A percentile compares a stretch with the other conserved stretches of the same genome.
phyloP scores from a whole-genome alignment of 37 sponge, comb jelly and placozoan genomes.

The Halisarca cf. caerulea region DNA sequence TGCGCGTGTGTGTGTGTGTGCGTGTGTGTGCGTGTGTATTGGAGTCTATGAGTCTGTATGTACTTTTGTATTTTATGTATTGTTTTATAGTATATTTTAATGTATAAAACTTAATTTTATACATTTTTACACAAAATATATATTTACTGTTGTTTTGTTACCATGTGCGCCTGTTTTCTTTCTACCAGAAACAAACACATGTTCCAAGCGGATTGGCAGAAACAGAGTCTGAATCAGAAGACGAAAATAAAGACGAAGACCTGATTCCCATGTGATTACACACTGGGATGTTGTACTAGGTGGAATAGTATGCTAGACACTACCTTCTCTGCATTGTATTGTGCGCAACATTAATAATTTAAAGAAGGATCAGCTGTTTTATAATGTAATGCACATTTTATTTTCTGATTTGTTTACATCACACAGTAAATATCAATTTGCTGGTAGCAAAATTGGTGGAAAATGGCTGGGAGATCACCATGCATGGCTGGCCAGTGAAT shows the following conservation, averaged over 20 bases:
- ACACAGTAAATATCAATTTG: too few species aligned
- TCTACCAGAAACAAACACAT: neutral
- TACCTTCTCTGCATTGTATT: too few species aligned
- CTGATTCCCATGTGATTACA: constrained; percentile 73
- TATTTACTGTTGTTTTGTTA: neutral
- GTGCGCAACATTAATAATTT: too few species aligned
- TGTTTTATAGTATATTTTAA: neutral
- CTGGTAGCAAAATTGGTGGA: too few species aligned
- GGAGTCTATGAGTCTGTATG: neutral
- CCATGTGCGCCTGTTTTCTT: neutral
- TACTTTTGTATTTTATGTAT: constrained; percentile 35
- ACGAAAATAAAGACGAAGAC: constrained; percentile 76
- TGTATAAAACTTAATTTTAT: neutral
- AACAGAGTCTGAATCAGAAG: constrained; percentile 60
- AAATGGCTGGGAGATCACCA: too few species aligned
- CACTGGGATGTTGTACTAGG: too few species aligned
- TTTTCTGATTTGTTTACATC: too few species aligned
- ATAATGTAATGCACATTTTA: too few species aligned
- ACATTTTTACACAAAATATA: neutral
- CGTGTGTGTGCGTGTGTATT: neutral
- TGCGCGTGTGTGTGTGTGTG: too few species aligned
- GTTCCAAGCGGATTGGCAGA: constrained; percentile 33
- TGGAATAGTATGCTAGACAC: too few species aligned
- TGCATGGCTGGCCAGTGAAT: too few species aligned
- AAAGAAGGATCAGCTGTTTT: too few species aligned